These are phyloP conservation scores for Stomatorhinus ivindoensis DNA, from an alignment of 2,113 vertebrate species.

Conservation along the genomic window DNA sequence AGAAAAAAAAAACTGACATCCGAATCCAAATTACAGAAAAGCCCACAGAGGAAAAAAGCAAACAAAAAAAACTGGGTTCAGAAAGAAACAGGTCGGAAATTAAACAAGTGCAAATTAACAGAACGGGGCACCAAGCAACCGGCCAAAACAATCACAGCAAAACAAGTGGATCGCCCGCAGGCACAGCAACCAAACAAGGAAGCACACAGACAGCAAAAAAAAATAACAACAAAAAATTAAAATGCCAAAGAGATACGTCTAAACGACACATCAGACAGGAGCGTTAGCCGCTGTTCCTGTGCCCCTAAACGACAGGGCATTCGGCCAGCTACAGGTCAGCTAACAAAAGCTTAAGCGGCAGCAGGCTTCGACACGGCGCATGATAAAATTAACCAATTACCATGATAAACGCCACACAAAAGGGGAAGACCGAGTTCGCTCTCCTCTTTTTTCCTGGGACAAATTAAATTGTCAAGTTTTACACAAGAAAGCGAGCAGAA, in stretches of 20 bases:
- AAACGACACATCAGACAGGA: not conserved
- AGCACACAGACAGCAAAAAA: conserved; percentile 13
- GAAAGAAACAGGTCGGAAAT: not conserved
- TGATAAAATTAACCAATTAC: conserved; percentile 48
- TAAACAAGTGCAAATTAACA: not conserved
- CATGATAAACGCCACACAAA: conserved; percentile 40
- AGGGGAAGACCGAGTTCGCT: conserved; percentile 38
- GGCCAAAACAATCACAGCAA: not conserved
- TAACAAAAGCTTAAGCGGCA: conserved; percentile 19
- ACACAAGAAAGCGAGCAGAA: conserved; percentile 56
- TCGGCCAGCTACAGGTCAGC: conserved; percentile 16
- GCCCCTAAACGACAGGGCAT: conserved; percentile 2
- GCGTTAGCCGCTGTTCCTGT: not conserved
- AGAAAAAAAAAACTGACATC: not conserved
- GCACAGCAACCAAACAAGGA: not conserved
- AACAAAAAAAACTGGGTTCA: not conserved
- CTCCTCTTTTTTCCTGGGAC: conserved; percentile 40
- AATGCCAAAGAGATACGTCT: not conserved
- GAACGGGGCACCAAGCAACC: not conserved
- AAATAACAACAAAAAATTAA: conserved; percentile 17
- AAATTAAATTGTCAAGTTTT: conserved; percentile 63
- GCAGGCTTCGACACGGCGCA: conserved; percentile 30
- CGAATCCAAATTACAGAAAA: not conserved
- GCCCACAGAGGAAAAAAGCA: too few relatives aligned
- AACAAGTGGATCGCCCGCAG: not conserved